phyloP scores from a whole-genome alignment of 1,140 invertebrate species.

The Cyphomyrmex costatus region DNA sequence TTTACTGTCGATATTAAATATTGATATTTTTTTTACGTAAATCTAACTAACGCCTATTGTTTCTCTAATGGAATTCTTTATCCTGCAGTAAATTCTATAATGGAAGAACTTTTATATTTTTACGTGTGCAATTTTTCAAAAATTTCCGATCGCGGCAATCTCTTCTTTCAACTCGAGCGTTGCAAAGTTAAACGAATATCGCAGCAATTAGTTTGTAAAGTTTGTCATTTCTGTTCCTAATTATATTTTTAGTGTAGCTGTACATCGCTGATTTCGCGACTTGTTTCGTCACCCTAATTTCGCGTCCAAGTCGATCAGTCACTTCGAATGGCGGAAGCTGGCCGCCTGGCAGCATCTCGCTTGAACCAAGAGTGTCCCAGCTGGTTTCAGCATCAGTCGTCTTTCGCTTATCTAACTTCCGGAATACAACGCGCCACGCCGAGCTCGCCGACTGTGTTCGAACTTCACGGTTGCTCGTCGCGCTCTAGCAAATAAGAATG shows the following conservation, averaged over 20 bases:
- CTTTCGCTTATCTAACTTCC: conserved; percentile 55
- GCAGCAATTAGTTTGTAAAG: background rate
- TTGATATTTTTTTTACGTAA: conserved; percentile 25
- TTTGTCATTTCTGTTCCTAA: background rate
- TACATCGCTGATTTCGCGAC: background rate
- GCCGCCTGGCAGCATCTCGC: conserved; percentile 3
- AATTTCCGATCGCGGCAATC: background rate
- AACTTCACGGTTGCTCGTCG: background rate
- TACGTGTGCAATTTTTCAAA: background rate
- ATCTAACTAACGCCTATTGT: background rate
- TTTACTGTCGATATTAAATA: conserved; percentile 36
- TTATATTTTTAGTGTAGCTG: background rate
- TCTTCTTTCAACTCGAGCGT: background rate
- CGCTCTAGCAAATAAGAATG: conserved; percentile 44
- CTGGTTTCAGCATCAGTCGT: conserved; percentile 43
- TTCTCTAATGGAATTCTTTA: background rate
- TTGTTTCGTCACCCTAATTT: conserved; percentile 24
- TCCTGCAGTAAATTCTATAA: background rate
- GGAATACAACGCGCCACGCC: conserved; percentile 15
- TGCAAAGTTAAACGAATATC: background rate
- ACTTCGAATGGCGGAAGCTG: background rate
- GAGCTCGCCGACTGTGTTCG: conserved; percentile 25
- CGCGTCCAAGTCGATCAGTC: background rate
- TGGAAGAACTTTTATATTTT: background rate
- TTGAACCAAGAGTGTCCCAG: background rate